These are phyloP conservation scores for Oxygymnocypris stewartii DNA, from an alignment of 2,113 vertebrate species.

Conservation along the genomic window DNA sequence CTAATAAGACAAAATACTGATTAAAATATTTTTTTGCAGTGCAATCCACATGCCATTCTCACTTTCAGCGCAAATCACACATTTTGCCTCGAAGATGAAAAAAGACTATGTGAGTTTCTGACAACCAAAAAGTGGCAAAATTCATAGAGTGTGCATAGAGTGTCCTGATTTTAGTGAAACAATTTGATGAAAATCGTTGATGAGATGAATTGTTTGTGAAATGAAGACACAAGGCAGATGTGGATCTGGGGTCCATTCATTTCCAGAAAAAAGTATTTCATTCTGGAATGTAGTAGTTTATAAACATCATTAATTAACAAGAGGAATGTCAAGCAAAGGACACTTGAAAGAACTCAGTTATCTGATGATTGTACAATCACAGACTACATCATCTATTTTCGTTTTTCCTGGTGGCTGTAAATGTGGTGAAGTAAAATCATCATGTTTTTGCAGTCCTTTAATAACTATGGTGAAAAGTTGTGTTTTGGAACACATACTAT, in stretches of 20 bases:
- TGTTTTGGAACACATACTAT: background rate
- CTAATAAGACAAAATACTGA: background rate
- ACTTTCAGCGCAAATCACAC: background rate
- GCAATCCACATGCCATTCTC: background rate
- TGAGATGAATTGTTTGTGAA: background rate
- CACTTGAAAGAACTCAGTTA: slow-evolving; percentile 35
- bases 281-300: background rate
- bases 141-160: background rate
- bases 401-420: background rate
- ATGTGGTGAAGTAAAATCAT: background rate
- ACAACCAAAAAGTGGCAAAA: too few relatives aligned
- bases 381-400: background rate
- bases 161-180: background rate
- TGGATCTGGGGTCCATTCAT: slow-evolving; percentile 13
- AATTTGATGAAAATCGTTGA: background rate
- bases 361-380: slow-evolving; percentile 34
- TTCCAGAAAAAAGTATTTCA: background rate
- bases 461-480: background rate
- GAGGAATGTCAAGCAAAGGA: background rate
- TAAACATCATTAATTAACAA: background rate
- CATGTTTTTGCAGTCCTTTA: background rate
- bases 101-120: too few relatives aligned
- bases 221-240: background rate
- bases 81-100: background rate
- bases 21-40: background rate